These are phyloP conservation scores for Bettongia penicillata DNA, from an alignment of 2,113 vertebrate species.

Conservation along the genomic window DNA sequence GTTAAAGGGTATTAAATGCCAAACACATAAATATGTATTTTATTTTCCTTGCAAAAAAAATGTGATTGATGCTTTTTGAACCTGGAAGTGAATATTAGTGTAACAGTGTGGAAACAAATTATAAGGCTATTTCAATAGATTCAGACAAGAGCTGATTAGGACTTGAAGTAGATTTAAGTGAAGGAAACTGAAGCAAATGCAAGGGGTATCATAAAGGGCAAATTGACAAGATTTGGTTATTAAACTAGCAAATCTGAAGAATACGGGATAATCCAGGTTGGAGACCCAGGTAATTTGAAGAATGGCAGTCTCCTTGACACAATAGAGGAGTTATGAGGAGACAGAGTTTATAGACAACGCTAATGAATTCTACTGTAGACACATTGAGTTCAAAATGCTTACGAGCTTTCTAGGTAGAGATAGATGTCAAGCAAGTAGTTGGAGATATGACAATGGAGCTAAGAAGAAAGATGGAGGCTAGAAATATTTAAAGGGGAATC, in stretches of 20 bases:
- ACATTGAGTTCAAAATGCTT: neutral
- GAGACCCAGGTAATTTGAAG: neutral
- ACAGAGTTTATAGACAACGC: neutral
- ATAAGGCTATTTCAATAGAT: neutral
- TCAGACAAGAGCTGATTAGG: neutral
- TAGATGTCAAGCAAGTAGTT: neutral
- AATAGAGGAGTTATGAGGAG: neutral
- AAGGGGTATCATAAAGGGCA: neutral
- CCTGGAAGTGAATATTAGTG: neutral
- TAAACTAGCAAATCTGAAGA: neutral
- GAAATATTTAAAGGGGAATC: neutral
- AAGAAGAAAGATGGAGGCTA: neutral
- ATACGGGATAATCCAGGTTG: neutral
- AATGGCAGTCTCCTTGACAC: neutral
- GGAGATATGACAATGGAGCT: neutral
- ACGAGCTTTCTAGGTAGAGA: neutral
- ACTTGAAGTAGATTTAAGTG: neutral
- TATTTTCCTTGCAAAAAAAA: neutral
- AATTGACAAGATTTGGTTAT: neutral
- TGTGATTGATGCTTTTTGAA: neutral
- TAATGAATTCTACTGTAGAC: neutral
- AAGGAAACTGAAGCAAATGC: neutral
- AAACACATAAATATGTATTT: neutral
- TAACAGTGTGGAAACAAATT: neutral
- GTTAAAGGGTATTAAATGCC: neutral